Percentiles rank a stretch among this genome's conserved stretches.
phyloP scores from a whole-genome alignment of 92 coral and sea anemone genomes.

The Nematostella vectensis region DNA sequence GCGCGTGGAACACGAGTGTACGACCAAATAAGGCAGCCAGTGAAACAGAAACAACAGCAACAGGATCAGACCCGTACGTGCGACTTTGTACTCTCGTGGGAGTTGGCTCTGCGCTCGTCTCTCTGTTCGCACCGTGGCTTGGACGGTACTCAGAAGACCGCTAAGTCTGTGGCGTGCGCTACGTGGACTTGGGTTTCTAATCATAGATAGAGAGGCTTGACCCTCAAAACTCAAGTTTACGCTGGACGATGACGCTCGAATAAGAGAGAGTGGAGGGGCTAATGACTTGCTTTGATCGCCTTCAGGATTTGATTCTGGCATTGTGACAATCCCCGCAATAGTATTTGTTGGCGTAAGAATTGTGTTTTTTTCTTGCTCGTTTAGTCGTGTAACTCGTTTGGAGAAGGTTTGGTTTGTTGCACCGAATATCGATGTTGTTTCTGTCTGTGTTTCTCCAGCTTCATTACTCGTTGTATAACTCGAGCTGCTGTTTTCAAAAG shows the following conservation, averaged over 20 bases:
- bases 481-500: not conserved
- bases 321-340: not conserved
- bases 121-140: slow-evolving; percentile 5
- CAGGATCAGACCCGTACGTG: slow-evolving; percentile 64
- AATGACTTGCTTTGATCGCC: not conserved
- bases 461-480: not conserved
- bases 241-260: not conserved
- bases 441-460: not conserved
- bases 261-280: not conserved
- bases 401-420: not conserved
- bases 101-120: slow-evolving; percentile 13
- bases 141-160: not conserved
- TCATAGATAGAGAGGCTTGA: too few relatives aligned
- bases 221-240: not conserved
- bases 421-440: not conserved
- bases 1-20: slow-evolving; percentile 57
- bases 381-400: not conserved
- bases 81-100: slow-evolving; percentile 74
- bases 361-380: not conserved
- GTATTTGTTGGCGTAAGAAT: not conserved
- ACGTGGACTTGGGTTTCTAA: not conserved
- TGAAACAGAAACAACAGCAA: slow-evolving; percentile 56
- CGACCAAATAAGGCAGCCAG: slow-evolving; percentile 88
- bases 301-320: not conserved
- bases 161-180: not conserved